Evolutionary conservation across 1,140 invertebrate species (phyloP).

Genomic region (Apis cerana): DNA sequence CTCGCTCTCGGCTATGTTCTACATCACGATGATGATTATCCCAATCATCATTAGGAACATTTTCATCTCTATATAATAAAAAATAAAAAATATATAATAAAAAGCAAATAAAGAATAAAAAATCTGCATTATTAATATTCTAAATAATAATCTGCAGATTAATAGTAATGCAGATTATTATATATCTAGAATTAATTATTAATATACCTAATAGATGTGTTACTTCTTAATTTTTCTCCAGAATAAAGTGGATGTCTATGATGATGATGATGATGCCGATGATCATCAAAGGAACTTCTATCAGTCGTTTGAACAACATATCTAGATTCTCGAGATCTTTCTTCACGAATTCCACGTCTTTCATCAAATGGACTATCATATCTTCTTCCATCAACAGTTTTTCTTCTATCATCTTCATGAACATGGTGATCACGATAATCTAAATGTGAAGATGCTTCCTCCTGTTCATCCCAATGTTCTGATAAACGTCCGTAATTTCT

Average conservation of each 20-base stretch:
- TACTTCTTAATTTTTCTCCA: constrained; percentile 69
- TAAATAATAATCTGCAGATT: neutral
- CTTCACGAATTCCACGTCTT: constrained; percentile 72
- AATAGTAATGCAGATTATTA: neutral
- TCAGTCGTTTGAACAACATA: constrained; percentile 69
- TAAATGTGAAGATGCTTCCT: constrained; percentile 69
- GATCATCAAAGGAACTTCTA: constrained; percentile 74
- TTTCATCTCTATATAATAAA: constrained; percentile 68
- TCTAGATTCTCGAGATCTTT: constrained; percentile 68
- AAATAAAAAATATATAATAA: no score
- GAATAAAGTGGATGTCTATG: constrained; percentile 75
- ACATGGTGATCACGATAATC: constrained; percentile 75
- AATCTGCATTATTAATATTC: neutral
- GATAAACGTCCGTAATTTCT: constrained; percentile 72
- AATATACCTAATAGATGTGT: constrained; percentile 53
- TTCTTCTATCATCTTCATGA: constrained; percentile 76
- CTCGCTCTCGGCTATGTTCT: constrained; percentile 73
- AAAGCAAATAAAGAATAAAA: neutral
- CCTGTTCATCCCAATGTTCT: constrained; percentile 77
- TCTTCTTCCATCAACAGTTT: constrained; percentile 69
- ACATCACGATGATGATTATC: constrained; percentile 75
- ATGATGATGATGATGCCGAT: constrained; percentile 73
- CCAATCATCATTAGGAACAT: constrained; percentile 73
- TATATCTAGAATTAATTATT: neutral
- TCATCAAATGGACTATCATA: constrained; percentile 78